Conservation (phyloP, 2,797 vertebrate species). For the Lepidocolaptes lacrymiger region DNA sequence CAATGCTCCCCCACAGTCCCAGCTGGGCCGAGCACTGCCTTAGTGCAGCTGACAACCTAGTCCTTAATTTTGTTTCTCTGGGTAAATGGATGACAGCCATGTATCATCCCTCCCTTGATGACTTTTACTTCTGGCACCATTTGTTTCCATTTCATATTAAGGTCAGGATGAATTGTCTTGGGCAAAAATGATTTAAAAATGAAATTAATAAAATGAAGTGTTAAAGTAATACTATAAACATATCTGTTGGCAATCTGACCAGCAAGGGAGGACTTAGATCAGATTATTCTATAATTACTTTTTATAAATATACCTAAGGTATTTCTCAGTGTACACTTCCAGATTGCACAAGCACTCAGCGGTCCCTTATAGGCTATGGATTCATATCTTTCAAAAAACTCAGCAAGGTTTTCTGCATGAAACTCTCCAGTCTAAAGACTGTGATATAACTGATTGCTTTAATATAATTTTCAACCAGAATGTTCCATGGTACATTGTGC, state of each 20-base stretch:
- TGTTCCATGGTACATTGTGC: background rate
- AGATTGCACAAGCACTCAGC: background rate
- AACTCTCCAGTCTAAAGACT: background rate
- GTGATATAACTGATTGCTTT: slow-evolving; percentile 25
- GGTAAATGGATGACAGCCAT: background rate
- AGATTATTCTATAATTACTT: slow-evolving; percentile 21
- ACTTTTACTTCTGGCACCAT: slow-evolving; percentile 49
- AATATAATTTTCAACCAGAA: slow-evolving; percentile 22
- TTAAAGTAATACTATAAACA: slow-evolving; percentile 29
- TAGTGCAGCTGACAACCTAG: slow-evolving; percentile 3
- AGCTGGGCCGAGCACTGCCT: background rate
- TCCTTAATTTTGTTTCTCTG: slow-evolving; percentile 20
- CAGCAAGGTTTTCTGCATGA: background rate
- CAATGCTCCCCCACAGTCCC: background rate
- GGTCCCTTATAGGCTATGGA: background rate
- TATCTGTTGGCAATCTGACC: background rate
- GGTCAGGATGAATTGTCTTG: slow-evolving; percentile 46
- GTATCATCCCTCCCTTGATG: slow-evolving; percentile 12
- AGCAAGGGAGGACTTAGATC: background rate
- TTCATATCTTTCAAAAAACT: background rate
- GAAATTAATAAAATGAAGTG: slow-evolving; percentile 36
- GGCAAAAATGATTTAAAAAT: slow-evolving; percentile 42
- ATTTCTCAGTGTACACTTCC: background rate
- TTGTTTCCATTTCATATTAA: slow-evolving; percentile 56
- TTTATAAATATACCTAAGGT: background rate